phyloP scores from a whole-genome alignment of 2,888 invertebrate species.

The Molanna angustata region DNA sequence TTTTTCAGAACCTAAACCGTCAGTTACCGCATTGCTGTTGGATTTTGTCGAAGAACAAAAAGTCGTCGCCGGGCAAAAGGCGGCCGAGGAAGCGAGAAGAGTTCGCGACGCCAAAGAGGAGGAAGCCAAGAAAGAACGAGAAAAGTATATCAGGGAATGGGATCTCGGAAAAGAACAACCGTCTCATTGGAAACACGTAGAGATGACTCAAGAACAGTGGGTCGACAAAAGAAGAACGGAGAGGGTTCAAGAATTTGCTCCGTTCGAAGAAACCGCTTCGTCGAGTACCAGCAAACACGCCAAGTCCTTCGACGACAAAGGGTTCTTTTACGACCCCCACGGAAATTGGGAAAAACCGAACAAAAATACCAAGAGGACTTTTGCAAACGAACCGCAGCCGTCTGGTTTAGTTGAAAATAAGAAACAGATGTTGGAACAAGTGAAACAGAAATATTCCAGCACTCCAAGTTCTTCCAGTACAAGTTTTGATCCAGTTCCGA shows the following conservation, averaged over 20 bases:
- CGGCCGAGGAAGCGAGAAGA: constrained; percentile 46
- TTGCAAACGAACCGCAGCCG: neutral
- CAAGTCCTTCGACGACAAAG: constrained; percentile 42
- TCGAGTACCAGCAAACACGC: constrained; percentile 1
- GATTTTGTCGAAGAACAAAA: constrained; percentile 51
- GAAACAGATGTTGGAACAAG: neutral
- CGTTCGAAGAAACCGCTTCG: constrained; percentile 44
- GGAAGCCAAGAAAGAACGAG: constrained; percentile 51
- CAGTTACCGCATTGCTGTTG: constrained; percentile 43
- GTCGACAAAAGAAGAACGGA: constrained; percentile 70
- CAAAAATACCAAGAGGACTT: no score
- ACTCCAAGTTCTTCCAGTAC: constrained; percentile 14
- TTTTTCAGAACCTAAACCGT: constrained; percentile 39
- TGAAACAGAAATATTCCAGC: constrained; percentile 24
- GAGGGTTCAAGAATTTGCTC: constrained; percentile 76
- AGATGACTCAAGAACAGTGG: constrained; percentile 76
- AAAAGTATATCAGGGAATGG: constrained; percentile 65
- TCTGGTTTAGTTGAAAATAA: neutral
- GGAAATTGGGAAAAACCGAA: constrained; percentile 19
- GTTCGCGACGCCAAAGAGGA: constrained; percentile 48
- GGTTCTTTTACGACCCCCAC: constrained; percentile 37
- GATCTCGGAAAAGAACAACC: constrained; percentile 64
- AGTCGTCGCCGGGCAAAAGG: constrained; percentile 48
- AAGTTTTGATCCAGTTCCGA: constrained; percentile 19
- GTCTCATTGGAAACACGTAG: constrained; percentile 36